A percentile compares a stretch with the other conserved stretches of the same genome.
These are phyloP conservation scores for Aphidius ervi DNA, from an alignment of 1,140 invertebrate genomes.

Conservation along the genomic window DNA sequence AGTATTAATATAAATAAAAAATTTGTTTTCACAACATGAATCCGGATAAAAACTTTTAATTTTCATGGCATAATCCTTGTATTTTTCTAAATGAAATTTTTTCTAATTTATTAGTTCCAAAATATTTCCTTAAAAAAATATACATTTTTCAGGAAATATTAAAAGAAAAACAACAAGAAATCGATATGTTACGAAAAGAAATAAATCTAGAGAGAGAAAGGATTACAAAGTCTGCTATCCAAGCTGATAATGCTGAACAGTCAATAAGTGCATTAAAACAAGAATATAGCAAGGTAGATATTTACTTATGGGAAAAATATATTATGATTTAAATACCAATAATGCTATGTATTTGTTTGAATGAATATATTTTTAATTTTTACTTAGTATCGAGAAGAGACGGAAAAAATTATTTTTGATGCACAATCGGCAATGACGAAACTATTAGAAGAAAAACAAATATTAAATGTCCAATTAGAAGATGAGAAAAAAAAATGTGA, in stretches of 20 bases:
- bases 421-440: slow-evolving; percentile 46
- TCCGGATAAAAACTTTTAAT: no score
- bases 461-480: slow-evolving; percentile 67
- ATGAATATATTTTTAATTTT: slow-evolving; percentile 6
- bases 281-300: slow-evolving; percentile 56
- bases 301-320: slow-evolving; percentile 13
- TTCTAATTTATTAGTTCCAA: no score
- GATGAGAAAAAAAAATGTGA: slow-evolving; percentile 85
- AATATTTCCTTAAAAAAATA: no score
- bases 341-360: slow-evolving; percentile 11
- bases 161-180: slow-evolving; percentile 89
- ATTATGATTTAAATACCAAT: no score
- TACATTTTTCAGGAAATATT: slow-evolving; percentile 70
- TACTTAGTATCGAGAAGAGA: slow-evolving; percentile 55
- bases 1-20: no score
- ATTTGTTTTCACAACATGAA: no score
- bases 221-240: slow-evolving; percentile 64
- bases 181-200: slow-evolving; percentile 85
- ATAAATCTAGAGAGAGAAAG: slow-evolving; percentile 79
- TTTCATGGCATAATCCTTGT: no score
- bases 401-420: slow-evolving; percentile 53
- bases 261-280: slow-evolving; percentile 49
- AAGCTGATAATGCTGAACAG: slow-evolving; percentile 66
- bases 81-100: no score
- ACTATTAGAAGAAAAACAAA: slow-evolving; percentile 64